Conservation (phyloP, 2,113 vertebrate species). For the Rousettus leschenaultii region DNA sequence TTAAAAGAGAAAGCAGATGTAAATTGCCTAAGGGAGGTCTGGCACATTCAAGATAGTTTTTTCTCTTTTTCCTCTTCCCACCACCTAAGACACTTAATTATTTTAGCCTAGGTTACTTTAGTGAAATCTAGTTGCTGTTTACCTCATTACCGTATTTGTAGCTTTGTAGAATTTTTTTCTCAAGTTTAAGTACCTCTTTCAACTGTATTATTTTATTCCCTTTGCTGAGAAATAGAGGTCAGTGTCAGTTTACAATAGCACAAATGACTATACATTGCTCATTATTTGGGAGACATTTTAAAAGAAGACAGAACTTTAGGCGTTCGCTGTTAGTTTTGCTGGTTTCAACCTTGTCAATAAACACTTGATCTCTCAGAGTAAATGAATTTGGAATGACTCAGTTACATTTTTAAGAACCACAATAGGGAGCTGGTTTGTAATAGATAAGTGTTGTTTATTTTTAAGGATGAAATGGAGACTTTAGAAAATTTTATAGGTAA, state of each 20-base stretch:
- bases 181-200: background rate
- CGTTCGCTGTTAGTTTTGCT: background rate
- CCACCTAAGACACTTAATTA: background rate
- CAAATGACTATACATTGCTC: background rate
- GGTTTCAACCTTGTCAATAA: background rate
- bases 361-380: background rate
- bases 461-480: background rate
- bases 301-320: background rate
- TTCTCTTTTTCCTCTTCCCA: background rate
- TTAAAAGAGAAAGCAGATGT: background rate
- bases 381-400: background rate
- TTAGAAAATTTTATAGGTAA: background rate
- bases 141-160: background rate
- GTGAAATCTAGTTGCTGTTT: background rate
- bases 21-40: background rate
- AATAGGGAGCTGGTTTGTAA: background rate
- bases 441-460: background rate
- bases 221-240: background rate
- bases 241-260: background rate
- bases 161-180: background rate
- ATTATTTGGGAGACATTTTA: background rate
- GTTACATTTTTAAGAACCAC: slow-evolving; percentile 8
- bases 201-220: background rate
- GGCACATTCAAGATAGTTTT: background rate
- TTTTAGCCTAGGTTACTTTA: background rate